Percentiles rank a stretch among this genome's conserved stretches.
phyloP scores from a whole-genome alignment of 2,797 vertebrate genomes.

The Rhadinocentrus ornatus region DNA sequence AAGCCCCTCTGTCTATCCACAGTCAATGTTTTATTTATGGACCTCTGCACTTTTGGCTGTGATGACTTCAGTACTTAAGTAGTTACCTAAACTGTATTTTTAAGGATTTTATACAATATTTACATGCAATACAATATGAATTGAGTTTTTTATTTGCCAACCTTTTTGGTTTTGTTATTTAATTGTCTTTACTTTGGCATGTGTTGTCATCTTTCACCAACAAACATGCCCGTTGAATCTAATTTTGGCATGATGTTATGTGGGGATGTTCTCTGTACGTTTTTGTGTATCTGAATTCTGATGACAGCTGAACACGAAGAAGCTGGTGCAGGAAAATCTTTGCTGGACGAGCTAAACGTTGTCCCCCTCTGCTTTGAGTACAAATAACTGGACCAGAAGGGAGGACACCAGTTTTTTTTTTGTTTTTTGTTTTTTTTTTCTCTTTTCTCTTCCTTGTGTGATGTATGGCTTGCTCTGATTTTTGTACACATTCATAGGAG shows the following conservation, averaged over 20 bases:
- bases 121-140: slow-evolving; percentile 87
- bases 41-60: slow-evolving; percentile 90
- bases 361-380: slow-evolving; percentile 58
- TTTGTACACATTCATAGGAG: slow-evolving; percentile 43
- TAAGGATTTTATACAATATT: slow-evolving; percentile 90
- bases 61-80: slow-evolving; percentile 88
- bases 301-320: slow-evolving; percentile 66
- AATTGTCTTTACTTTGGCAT: slow-evolving; percentile 74
- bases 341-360: slow-evolving; percentile 66
- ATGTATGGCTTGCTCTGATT: slow-evolving; percentile 42
- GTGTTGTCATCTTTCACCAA: slow-evolving; percentile 72
- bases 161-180: slow-evolving; percentile 74
- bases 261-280: slow-evolving; percentile 51
- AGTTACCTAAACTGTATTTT: slow-evolving; percentile 89
- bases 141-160: slow-evolving; percentile 71
- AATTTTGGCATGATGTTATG: slow-evolving; percentile 58
- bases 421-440: not conserved
- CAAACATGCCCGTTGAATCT: slow-evolving; percentile 71
- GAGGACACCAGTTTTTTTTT: slow-evolving; percentile 9
- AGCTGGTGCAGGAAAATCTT: slow-evolving; percentile 61
- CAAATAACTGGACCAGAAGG: slow-evolving; percentile 52
- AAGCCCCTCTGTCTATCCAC: slow-evolving; percentile 68
- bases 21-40: slow-evolving; percentile 85
- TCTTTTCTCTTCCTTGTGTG: slow-evolving; percentile 49
- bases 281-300: slow-evolving; percentile 62